Conservation (phyloP, 2,797 vertebrate genomes). For the Lates japonicus region DNA sequence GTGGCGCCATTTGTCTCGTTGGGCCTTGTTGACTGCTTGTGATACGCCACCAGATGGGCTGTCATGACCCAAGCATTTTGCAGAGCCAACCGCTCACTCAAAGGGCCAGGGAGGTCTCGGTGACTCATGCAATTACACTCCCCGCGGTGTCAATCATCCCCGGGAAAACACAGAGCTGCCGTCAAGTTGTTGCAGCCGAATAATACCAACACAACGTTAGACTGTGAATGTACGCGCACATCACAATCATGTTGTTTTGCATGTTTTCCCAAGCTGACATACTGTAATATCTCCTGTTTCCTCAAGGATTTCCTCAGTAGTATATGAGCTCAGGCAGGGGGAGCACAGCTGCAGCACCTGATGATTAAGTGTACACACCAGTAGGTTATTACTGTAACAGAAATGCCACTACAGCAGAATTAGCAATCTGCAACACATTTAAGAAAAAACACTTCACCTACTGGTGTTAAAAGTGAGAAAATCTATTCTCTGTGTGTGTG, state of each 20-base stretch:
- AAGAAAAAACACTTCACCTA: constrained; percentile 51
- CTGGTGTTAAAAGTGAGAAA: constrained; percentile 48
- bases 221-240: not conserved
- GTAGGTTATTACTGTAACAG: constrained; percentile 32
- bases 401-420: constrained; percentile 73
- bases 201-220: not conserved
- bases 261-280: constrained; percentile 19
- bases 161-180: constrained; percentile 12
- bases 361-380: constrained; percentile 60
- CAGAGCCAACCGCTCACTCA: constrained; percentile 66
- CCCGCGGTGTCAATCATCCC: constrained; percentile 74
- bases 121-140: constrained; percentile 72
- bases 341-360: constrained; percentile 19
- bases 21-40: constrained; percentile 73
- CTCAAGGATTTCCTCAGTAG: constrained; percentile 37
- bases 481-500: constrained; percentile 28
- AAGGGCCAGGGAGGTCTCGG: constrained; percentile 62
- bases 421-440: constrained; percentile 59
- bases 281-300: constrained; percentile 34
- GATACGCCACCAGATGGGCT: constrained; percentile 75
- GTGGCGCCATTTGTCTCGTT: constrained; percentile 55
- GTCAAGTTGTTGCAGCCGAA: not conserved
- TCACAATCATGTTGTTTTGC: constrained; percentile 24
- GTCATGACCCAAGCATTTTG: constrained; percentile 75
- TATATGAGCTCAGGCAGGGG: not conserved